These are phyloP conservation scores for Eudemis profundana DNA, from an alignment of 2,888 invertebrate genomes.

Conservation along the genomic window DNA sequence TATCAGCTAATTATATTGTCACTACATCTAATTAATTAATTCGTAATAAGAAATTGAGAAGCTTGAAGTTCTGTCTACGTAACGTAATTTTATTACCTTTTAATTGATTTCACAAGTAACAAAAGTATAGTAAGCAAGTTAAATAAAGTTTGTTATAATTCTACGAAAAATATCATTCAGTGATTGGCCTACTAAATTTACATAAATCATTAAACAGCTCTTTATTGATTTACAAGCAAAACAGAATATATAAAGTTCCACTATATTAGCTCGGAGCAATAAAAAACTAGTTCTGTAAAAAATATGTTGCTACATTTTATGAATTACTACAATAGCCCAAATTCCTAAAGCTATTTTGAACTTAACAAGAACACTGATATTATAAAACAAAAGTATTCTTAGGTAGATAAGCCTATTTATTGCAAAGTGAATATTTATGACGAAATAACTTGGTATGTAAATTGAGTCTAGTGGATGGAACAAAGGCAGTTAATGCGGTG, in stretches of 20 bases:
- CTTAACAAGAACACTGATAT: background rate
- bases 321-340: background rate
- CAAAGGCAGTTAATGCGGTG: conserved; percentile 3
- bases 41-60: too few relatives aligned
- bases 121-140: too few relatives aligned
- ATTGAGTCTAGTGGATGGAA: conserved; percentile 2
- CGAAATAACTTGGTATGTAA: conserved; percentile 5
- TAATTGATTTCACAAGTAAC: too few relatives aligned
- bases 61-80: too few relatives aligned
- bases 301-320: conserved; percentile 1
- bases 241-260: conserved; percentile 12
- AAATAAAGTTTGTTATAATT: too few relatives aligned
- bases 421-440: background rate
- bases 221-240: conserved; percentile 28
- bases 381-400: background rate
- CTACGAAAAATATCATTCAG: too few relatives aligned
- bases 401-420: background rate
- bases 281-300: conserved; percentile 33
- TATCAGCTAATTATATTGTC: background rate
- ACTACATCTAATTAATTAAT: too few relatives aligned
- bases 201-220: conserved; percentile 9
- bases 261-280: conserved; percentile 6
- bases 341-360: conserved; percentile 1
- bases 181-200: background rate
- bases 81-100: too few relatives aligned